Base-by-base conservation (phyloP, 92 coral and sea anemone species). In the Hydrozoanthus gracilis region DNA sequence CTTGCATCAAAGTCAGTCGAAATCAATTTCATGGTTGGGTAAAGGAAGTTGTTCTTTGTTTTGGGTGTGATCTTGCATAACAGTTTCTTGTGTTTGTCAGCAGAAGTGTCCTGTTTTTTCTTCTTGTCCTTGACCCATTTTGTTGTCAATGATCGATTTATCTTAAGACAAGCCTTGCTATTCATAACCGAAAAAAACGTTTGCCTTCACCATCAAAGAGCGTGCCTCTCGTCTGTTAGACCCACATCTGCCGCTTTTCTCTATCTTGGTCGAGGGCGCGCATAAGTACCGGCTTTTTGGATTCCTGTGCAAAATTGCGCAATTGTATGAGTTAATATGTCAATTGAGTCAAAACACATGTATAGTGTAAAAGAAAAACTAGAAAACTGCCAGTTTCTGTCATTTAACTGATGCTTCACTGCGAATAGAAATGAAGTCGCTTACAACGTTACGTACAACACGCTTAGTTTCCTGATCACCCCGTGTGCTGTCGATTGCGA, bases 231-330 rank as follows among this genome's bases (percentile, higher is more conserved):
- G 77, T 73, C 54, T 72, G 77, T 47, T n/a, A 15, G 78, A 73
- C 78, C 78, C 58, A 73, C 60, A 44, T 73, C 78, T 73, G 78
- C 78, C 78, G 44, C 60, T 73, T 73, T 73, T 60, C 78, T 73
- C 50, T 73, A 48, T 73, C 78, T 73, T 73, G 78, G 60, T 49
- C 58, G 78, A 73, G 44, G 72, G 61, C 61, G 44, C 0, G 44
- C 44, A 27, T 27, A 48, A 73, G 78, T 49, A 73, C 78, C 58
- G 78, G 78, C 78, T 73, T 49, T 73, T 73, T 12, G 78, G 78
- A 56, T 73, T 56, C 78, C 58, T 15, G 78, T 73, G 78, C 78
- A 73, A 73, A 73, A 73, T 73, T 49, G 78, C 44, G 60, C 78
- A 73, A 73, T 14, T 73, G 45, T 58, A 73, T 49, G 78, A 73